A percentile compares a stretch with the other conserved stretches of the same genome.
These are phyloP conservation scores for Agrilus biguttatus DNA, from an alignment of 2,888 invertebrate species.

Conservation along the genomic window DNA sequence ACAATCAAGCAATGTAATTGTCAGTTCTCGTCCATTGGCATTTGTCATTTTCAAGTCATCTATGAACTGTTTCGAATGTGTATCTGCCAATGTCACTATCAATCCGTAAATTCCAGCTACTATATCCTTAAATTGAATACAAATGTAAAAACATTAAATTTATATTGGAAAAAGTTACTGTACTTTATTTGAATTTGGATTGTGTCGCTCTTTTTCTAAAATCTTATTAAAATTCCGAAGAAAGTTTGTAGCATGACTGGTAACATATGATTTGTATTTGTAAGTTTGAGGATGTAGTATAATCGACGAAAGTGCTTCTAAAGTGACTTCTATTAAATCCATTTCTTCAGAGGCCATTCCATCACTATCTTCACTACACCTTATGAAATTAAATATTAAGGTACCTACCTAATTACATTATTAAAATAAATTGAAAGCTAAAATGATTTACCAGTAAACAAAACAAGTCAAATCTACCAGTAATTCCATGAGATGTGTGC, in stretches of 20 bases:
- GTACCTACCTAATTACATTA: not conserved
- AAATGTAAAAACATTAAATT: not conserved
- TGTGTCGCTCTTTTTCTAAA: conserved; percentile 32
- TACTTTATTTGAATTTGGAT: conserved; percentile 27
- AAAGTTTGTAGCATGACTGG: conserved; percentile 43
- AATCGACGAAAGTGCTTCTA: conserved; percentile 45
- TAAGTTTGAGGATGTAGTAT: conserved; percentile 47
- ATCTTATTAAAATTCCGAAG: conserved; percentile 41
- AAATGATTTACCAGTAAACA: conserved; percentile 26
- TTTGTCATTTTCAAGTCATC: conserved; percentile 35
- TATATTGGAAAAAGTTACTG: conserved; percentile 4
- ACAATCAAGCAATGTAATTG: conserved; percentile 51
- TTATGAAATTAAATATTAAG: conserved; percentile 9
- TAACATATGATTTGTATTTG: conserved; percentile 35
- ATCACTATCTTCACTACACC: conserved; percentile 31
- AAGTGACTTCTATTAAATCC: conserved; percentile 43
- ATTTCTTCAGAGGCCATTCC: conserved; percentile 39
- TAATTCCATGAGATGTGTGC: conserved; percentile 23
- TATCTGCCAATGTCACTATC: conserved; percentile 55
- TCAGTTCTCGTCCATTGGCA: conserved; percentile 37
- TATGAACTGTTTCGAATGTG: conserved; percentile 45
- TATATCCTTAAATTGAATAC: conserved; percentile 43
- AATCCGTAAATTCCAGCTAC: conserved; percentile 51
- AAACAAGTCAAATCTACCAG: conserved; percentile 29
- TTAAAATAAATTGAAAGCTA: conserved; percentile 3